These are phyloP conservation scores for Zaprionus ornatus DNA, from an alignment of 1,140 invertebrate genomes.

Conservation along the genomic window DNA sequence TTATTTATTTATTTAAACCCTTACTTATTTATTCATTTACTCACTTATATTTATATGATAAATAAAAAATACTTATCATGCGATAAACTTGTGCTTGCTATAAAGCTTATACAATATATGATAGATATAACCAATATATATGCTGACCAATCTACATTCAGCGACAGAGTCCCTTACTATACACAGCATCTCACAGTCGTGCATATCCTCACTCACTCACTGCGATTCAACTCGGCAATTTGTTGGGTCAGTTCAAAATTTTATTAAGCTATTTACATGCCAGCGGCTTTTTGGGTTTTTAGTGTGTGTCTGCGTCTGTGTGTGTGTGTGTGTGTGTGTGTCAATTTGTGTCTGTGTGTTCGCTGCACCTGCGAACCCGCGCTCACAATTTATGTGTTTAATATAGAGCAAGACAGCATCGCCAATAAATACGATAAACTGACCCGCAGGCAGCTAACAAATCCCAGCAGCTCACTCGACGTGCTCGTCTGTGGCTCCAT, in stretches of 20 bases:
- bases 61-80: too few species aligned
- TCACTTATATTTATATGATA: too few species aligned
- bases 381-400: conserved; percentile 69
- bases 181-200: background rate
- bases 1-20: too few species aligned
- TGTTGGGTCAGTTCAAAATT: conserved; percentile 58
- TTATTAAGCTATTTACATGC: conserved; percentile 74
- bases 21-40: too few species aligned
- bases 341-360: conserved; percentile 25
- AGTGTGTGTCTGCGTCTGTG: background rate
- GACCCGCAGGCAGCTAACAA: conserved; percentile 48
- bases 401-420: conserved; percentile 54
- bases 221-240: conserved; percentile 24
- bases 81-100: too few species aligned
- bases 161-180: too few species aligned
- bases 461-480: conserved; percentile 10
- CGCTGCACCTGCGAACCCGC: conserved; percentile 51
- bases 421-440: conserved; percentile 77
- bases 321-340: conserved; percentile 28
- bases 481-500: background rate
- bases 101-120: too few species aligned
- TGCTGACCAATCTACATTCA: too few species aligned
- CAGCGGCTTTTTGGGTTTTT: conserved; percentile 25
- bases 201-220: background rate
- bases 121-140: too few species aligned